phyloP scores from a whole-genome alignment of 2,797 vertebrate genomes.

The Girardinus metallicus region DNA sequence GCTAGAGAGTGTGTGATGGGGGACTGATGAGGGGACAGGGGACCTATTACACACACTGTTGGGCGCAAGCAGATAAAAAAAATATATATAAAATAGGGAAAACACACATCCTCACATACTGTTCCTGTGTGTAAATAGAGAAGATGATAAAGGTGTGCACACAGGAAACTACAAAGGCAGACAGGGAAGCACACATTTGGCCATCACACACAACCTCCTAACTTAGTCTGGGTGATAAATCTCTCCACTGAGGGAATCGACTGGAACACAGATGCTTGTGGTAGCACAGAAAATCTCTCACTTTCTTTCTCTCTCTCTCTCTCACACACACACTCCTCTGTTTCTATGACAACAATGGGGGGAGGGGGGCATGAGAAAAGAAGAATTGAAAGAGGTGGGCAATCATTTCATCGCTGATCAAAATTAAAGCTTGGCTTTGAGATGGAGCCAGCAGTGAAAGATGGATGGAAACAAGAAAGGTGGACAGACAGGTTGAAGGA shows the following conservation, averaged over 20 bases:
- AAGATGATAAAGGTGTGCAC: conserved; percentile 50
- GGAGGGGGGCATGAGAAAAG: conserved; percentile 45
- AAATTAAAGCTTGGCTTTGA: conserved; percentile 80
- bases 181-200: conserved; percentile 25
- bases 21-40: conserved; percentile 69
- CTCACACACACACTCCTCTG: conserved; percentile 65
- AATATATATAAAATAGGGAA: conserved; percentile 55
- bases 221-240: conserved; percentile 85
- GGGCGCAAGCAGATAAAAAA: conserved; percentile 58
- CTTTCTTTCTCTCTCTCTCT: not conserved
- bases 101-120: conserved; percentile 54
- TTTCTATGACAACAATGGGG: conserved; percentile 88
- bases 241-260: conserved; percentile 86
- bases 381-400: conserved; percentile 73
- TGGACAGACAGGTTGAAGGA: conserved; percentile 13
- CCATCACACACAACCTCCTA: conserved; percentile 34
- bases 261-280: conserved; percentile 67
- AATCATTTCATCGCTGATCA: conserved; percentile 86
- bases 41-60: conserved; percentile 77
- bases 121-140: conserved; percentile 58
- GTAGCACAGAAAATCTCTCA: conserved; percentile 24
- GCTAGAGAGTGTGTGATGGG: conserved; percentile 48
- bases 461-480: conserved; percentile 39
- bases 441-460: conserved; percentile 59
- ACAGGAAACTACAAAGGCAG: conserved; percentile 45